A percentile compares a stretch with the other conserved stretches of the same genome.
phyloP scores from a whole-genome alignment of 2,797 vertebrate species.

The Coracias cyanogaster region DNA sequence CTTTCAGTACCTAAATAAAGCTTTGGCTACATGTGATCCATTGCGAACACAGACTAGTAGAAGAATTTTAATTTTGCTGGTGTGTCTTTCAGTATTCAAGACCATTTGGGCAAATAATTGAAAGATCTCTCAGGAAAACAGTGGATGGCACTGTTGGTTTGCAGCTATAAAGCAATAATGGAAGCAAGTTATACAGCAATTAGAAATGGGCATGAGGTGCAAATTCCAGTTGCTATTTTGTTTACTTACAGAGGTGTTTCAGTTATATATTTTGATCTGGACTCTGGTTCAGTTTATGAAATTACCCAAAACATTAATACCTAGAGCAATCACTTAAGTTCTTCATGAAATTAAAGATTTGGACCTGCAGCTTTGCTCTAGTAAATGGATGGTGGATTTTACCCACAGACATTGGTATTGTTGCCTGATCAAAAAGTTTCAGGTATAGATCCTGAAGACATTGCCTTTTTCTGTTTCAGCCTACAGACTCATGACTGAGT shows the following conservation, averaged over 20 bases:
- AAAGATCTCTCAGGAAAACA: conserved; percentile 68
- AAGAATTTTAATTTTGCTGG: neutral
- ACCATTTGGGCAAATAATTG: conserved; percentile 31
- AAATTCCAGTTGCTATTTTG: neutral
- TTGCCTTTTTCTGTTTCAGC: neutral
- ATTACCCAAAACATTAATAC: neutral
- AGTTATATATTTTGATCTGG: neutral
- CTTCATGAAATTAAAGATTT: neutral
- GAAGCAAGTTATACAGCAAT: conserved; percentile 2
- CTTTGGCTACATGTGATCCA: neutral
- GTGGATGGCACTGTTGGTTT: conserved; percentile 75
- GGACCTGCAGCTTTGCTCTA: neutral
- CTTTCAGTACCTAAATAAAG: neutral
- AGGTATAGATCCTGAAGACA: neutral
- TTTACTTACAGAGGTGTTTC: neutral
- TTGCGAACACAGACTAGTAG: neutral
- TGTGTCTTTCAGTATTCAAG: neutral
- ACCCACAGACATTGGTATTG: neutral
- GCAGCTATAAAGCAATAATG: conserved; percentile 49
- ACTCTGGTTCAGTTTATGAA: neutral
- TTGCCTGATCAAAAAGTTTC: neutral
- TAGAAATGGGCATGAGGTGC: neutral
- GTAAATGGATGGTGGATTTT: neutral
- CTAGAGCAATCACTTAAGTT: neutral
- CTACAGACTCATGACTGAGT: neutral